Percentiles rank a stretch among this genome's conserved stretches.
Conservation (phyloP, 1,140 invertebrate species). For the Stegodyphus mimosarum region DNA sequence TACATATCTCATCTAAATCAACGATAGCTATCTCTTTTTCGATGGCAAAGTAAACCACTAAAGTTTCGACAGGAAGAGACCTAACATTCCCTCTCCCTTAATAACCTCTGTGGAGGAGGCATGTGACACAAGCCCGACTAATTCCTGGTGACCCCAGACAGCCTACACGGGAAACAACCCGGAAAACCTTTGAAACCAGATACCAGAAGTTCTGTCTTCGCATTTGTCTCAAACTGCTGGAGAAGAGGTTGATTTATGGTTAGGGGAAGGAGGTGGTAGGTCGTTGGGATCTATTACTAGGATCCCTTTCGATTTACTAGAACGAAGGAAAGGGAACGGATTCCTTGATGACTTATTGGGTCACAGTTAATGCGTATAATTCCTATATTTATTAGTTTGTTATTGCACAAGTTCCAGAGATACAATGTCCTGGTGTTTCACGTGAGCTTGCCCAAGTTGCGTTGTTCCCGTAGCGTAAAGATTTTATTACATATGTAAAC, state of each 20-base stretch:
- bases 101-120: neutral
- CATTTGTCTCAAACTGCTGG: slow-evolving; percentile 21
- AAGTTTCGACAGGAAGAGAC: slow-evolving; percentile 14
- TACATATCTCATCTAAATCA: no score
- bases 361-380: slow-evolving; percentile 4
- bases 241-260: slow-evolving; percentile 16
- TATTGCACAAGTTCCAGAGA: neutral
- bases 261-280: neutral
- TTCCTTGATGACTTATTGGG: slow-evolving; percentile 19
- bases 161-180: slow-evolving; percentile 15
- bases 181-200: slow-evolving; percentile 41
- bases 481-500: no score
- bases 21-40: no score
- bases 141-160: slow-evolving; percentile 7
- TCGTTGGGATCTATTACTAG: neutral
- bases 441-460: no score
- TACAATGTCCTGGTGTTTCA: no score
- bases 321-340: neutral
- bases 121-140: no score
- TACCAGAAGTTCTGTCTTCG: slow-evolving; percentile 1
- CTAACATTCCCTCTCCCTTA: slow-evolving; percentile 19
- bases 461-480: no score
- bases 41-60: no score
- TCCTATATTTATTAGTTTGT: slow-evolving; percentile 41
- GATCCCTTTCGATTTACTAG: neutral